Evolutionary conservation across 53 echinoderm and acorn worm genomes (phyloP).

Genomic region (Astropecten irregularis): DNA sequence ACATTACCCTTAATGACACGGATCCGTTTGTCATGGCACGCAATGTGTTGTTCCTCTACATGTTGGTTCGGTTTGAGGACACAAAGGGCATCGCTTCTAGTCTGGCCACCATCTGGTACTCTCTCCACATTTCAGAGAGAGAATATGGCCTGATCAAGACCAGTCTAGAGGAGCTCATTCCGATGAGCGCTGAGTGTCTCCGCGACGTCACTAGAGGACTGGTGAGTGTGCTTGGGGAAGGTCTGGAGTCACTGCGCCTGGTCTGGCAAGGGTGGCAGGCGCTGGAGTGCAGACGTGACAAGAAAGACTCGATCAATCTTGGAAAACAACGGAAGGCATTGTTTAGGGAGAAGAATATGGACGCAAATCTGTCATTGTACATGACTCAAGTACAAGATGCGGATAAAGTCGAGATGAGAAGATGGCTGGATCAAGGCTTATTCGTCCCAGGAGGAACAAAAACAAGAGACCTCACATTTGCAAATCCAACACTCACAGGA

Average conservation of each 20-base stretch:
- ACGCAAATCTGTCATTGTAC: neutral
- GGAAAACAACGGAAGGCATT: neutral
- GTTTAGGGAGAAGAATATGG: neutral
- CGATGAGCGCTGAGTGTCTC: neutral
- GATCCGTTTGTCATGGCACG: conserved; percentile 59
- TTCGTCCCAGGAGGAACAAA: conserved; percentile 6
- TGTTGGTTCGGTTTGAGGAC: neutral
- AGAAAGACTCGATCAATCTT: conserved; percentile 37
- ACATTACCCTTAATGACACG: conserved; percentile 37
- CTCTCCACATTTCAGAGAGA: neutral
- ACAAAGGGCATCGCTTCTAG: neutral
- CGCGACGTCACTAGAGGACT: conserved; percentile 9
- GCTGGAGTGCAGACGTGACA: conserved; percentile 9
- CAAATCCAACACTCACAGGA: conserved; percentile 14
- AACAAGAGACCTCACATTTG: neutral
- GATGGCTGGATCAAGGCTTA: conserved; percentile 28
- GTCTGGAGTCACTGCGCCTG: neutral
- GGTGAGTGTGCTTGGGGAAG: neutral
- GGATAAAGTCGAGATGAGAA: neutral
- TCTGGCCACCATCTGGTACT: conserved; percentile 37
- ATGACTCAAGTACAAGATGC: neutral
- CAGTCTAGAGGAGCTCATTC: neutral
- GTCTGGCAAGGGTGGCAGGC: conserved; percentile 35
- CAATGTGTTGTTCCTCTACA: conserved; percentile 51
- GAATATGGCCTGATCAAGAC: conserved; percentile 9